phyloP scores from a whole-genome alignment of 1,140 invertebrate genomes.

The Vanessa tameamea region DNA sequence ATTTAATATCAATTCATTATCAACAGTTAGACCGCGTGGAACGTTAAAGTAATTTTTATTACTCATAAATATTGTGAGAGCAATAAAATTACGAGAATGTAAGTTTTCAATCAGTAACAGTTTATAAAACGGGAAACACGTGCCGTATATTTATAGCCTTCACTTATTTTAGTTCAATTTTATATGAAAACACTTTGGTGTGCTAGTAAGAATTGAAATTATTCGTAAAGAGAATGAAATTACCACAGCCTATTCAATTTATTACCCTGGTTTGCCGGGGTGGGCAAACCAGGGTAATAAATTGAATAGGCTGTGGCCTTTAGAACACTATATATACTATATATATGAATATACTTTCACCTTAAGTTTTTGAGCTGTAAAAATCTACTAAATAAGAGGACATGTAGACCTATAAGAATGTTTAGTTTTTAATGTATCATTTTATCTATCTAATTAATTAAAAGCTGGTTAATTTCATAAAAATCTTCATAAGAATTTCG shows the following conservation, averaged over 20 bases:
- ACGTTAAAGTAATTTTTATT: slow-evolving; percentile 25
- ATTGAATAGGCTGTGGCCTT: too few species aligned
- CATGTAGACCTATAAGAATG: too few species aligned
- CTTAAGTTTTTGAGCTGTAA: too few species aligned
- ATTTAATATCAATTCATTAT: neutral
- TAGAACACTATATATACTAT: too few species aligned
- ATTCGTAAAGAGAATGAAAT: too few species aligned
- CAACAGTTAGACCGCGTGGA: neutral
- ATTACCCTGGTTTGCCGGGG: neutral
- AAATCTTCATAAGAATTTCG: slow-evolving; percentile 8
- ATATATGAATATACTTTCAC: too few species aligned
- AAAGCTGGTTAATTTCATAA: neutral
- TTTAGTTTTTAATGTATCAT: too few species aligned
- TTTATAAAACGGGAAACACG: neutral
- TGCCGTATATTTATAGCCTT: neutral
- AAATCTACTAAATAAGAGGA: too few species aligned
- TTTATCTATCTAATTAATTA: neutral
- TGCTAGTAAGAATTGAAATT: too few species aligned
- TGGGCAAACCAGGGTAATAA: too few species aligned
- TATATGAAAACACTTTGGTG: too few species aligned
- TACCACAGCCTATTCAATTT: too few species aligned
- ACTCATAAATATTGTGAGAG: slow-evolving; percentile 21
- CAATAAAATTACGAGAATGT: slow-evolving; percentile 7
- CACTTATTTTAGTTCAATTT: neutral
- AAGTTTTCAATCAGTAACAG: neutral